phyloP scores from a whole-genome alignment of 2,888 invertebrate species.

The Micoletzkya japonica region DNA sequence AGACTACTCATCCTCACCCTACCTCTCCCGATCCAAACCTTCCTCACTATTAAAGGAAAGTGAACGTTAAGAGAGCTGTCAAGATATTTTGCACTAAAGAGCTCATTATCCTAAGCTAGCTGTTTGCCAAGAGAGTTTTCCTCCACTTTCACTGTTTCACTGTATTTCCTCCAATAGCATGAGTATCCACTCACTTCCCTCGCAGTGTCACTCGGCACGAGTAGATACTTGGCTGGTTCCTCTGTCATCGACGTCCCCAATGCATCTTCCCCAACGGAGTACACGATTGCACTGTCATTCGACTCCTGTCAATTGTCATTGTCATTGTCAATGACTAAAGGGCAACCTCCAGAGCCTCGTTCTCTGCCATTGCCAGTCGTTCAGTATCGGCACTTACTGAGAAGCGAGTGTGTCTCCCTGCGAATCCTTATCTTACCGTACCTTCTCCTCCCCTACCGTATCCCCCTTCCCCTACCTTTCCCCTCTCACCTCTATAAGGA shows the following conservation, averaged over 20 bases:
- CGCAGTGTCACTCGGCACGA: constrained; percentile 12
- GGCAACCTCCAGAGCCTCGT: constrained; percentile 36
- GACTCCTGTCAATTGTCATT: constrained; percentile 6
- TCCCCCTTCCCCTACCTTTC: neutral
- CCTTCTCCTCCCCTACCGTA: neutral
- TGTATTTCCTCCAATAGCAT: no score
- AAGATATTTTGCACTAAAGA: no score
- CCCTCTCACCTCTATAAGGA: constrained; percentile 22
- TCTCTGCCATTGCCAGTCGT: constrained; percentile 42
- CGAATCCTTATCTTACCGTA: neutral
- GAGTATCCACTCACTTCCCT: no score
- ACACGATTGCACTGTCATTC: neutral
- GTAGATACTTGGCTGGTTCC: constrained; percentile 12
- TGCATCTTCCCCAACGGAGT: constrained; percentile 28
- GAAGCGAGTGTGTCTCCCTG: constrained; percentile 42
- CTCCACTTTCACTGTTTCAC: no score
- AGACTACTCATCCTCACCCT: no score
- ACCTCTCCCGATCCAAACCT: no score
- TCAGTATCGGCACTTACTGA: constrained; percentile 47
- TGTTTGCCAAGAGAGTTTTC: no score
- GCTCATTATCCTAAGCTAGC: no score
- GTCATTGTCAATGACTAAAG: neutral
- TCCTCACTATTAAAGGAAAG: no score
- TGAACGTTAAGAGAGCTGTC: no score
- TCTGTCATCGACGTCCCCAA: neutral